phyloP scores from a whole-genome alignment of 1,140 invertebrate genomes.

The Drosophila kohkoa region DNA sequence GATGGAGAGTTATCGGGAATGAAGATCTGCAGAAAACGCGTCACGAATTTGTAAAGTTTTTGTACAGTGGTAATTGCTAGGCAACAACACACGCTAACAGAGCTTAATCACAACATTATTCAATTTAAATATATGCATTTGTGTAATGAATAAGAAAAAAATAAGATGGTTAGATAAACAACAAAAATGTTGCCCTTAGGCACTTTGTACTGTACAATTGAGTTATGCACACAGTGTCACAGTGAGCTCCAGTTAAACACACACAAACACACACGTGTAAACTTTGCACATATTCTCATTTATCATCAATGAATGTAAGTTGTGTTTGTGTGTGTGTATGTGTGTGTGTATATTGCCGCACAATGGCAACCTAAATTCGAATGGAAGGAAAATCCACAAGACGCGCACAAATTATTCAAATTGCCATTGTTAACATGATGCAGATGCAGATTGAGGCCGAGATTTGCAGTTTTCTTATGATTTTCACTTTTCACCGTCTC shows the following conservation, averaged over 20 bases:
- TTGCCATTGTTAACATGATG: slow-evolving; percentile 70
- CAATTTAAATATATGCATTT: neutral
- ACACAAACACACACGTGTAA: slow-evolving; percentile 24
- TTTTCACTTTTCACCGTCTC: slow-evolving; percentile 65
- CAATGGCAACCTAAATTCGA: slow-evolving; percentile 55
- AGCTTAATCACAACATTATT: neutral
- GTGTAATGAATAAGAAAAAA: neutral
- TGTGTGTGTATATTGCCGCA: slow-evolving; percentile 35
- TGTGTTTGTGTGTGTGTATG: neutral
- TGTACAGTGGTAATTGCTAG: slow-evolving; percentile 13
- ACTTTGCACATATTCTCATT: slow-evolving; percentile 54
- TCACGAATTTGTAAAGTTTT: slow-evolving; percentile 17
- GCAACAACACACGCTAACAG: neutral
- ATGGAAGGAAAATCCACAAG: slow-evolving; percentile 43
- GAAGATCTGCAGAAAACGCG: slow-evolving; percentile 44
- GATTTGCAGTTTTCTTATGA: slow-evolving; percentile 59
- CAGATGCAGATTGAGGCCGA: slow-evolving; percentile 41
- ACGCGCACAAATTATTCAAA: slow-evolving; percentile 78
- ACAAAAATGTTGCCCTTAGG: neutral
- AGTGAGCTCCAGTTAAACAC: slow-evolving; percentile 35
- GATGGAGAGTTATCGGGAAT: slow-evolving; percentile 36
- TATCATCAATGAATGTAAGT: slow-evolving; percentile 35
- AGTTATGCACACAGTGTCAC: slow-evolving; percentile 64
- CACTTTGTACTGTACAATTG: slow-evolving; percentile 5
- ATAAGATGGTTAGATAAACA: neutral